Evolutionary conservation across 1,140 invertebrate species (phyloP).

Genomic region (Galleria mellonella): DNA sequence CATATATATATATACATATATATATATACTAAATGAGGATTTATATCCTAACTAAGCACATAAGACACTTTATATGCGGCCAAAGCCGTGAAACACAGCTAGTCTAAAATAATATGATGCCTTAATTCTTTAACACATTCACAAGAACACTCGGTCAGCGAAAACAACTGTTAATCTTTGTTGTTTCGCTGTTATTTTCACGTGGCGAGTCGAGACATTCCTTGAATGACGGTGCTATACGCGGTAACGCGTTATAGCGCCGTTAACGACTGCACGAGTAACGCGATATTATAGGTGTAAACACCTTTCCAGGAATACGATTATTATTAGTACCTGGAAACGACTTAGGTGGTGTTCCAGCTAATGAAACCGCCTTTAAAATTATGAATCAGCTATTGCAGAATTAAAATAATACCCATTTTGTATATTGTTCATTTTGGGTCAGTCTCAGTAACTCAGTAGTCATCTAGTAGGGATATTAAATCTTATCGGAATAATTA

Average conservation of each 20-base stretch:
- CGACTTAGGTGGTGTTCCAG: background rate
- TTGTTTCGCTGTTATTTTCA: conserved; percentile 2
- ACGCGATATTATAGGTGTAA: conserved; percentile 27
- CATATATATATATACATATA: too few relatives aligned
- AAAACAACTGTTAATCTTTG: conserved; percentile 10
- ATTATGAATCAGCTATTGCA: too few relatives aligned
- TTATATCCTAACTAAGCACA: too few relatives aligned
- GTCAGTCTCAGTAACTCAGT: too few relatives aligned
- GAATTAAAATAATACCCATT: too few relatives aligned
- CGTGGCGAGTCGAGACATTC: conserved; percentile 3
- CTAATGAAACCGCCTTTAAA: too few relatives aligned
- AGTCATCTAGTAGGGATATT: too few relatives aligned
- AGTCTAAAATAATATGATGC: background rate
- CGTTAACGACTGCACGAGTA: conserved; percentile 24
- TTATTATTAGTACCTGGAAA: conserved; percentile 35
- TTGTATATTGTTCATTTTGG: too few relatives aligned
- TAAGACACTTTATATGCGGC: too few relatives aligned
- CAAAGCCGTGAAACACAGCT: too few relatives aligned
- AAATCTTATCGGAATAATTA: too few relatives aligned
- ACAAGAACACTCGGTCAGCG: conserved; percentile 6
- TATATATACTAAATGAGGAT: too few relatives aligned
- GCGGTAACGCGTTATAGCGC: conserved; percentile 14
- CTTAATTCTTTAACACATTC: conserved; percentile 4
- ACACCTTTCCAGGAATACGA: conserved; percentile 19
- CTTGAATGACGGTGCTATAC: conserved; percentile 13